Evolutionary conservation across 2,797 vertebrate species (phyloP).

Genomic region (Melanogrammus aeglefinus): DNA sequence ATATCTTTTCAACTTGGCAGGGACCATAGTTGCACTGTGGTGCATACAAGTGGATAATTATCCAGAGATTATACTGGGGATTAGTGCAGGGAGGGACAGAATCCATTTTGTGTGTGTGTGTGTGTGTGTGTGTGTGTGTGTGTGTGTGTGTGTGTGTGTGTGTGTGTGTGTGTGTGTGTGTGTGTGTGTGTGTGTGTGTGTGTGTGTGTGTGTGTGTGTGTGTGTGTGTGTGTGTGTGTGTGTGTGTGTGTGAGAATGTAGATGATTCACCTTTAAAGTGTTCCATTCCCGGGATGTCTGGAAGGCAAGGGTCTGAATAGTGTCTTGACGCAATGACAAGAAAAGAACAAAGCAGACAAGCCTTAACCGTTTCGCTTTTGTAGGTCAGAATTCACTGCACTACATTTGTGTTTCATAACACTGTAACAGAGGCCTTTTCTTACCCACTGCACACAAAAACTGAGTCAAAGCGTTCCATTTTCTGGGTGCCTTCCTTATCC

Average conservation of each 20-base stretch:
- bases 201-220: too few relatives aligned
- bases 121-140: neutral
- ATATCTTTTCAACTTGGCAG: neutral
- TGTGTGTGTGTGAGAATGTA: neutral
- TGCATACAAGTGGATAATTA: neutral
- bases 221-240: too few relatives aligned
- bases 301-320: slow-evolving; percentile 73
- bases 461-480: slow-evolving; percentile 62
- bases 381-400: neutral
- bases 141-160: too few relatives aligned
- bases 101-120: neutral
- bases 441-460: slow-evolving; percentile 74
- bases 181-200: neutral
- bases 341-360: neutral
- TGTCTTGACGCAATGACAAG: slow-evolving; percentile 62
- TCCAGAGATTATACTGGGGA: neutral
- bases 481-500: slow-evolving; percentile 44
- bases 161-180: neutral
- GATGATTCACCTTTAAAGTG: slow-evolving; percentile 71
- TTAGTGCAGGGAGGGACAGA: neutral
- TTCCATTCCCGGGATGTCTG: slow-evolving; percentile 70
- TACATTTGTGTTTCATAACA: neutral
- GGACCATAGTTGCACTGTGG: neutral
- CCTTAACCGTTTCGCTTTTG: neutral
- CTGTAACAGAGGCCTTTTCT: slow-evolving; percentile 21